These are phyloP conservation scores for Mya arenaria DNA, from an alignment of 1,140 invertebrate genomes.

Conservation along the genomic window DNA sequence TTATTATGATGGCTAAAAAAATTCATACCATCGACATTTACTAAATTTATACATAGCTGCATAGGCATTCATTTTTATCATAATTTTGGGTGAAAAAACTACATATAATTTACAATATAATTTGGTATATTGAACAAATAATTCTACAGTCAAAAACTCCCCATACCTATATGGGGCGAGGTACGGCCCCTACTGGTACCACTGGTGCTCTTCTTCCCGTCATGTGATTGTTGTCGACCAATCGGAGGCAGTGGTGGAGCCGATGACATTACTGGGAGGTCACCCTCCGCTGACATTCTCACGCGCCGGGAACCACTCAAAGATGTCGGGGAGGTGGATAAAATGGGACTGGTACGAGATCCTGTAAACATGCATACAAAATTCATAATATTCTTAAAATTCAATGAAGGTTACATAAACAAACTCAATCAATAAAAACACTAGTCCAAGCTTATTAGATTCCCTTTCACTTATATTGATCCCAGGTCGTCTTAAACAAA, in stretches of 20 bases:
- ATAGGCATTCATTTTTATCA: not conserved
- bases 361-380: no score
- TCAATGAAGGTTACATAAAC: no score
- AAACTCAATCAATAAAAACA: no score
- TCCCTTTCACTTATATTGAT: no score
- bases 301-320: conserved; percentile 56
- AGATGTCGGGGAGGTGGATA: conserved; percentile 58
- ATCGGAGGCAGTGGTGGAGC: conserved; percentile 67
- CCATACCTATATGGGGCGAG: conserved; percentile 50
- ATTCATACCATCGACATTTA: not conserved
- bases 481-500: no score
- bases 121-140: no score
- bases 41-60: not conserved
- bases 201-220: not conserved
- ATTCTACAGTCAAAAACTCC: not conserved
- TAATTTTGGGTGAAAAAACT: not conserved
- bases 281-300: conserved; percentile 55
- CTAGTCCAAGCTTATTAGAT: no score
- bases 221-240: conserved; percentile 2
- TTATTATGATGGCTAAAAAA: not conserved
- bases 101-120: not conserved
- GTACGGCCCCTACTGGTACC: conserved; percentile 32
- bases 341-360: conserved; percentile 33
- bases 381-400: no score
- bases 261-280: conserved; percentile 47